Base-by-base conservation (phyloP, 1,140 invertebrate species). In the Neomicropteryx cornuta region DNA sequence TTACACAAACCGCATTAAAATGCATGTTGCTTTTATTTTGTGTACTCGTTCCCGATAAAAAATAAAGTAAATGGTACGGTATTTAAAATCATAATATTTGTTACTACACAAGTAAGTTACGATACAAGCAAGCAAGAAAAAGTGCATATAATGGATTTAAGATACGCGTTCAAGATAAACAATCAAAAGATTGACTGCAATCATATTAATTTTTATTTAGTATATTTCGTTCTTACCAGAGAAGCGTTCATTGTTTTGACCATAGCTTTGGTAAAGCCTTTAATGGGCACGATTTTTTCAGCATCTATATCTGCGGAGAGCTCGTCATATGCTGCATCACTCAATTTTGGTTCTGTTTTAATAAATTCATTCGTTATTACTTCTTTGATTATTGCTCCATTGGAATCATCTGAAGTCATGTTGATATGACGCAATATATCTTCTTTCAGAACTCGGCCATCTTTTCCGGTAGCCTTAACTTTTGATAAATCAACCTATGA, bases 171-270 rank as follows among this genome's bases (percentile, higher is more conserved):
- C n/a, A n/a, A n/a, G n/a, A n/a, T n/a, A n/a, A n/a, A n/a, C n/a
- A n/a, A 45, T 39, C 22, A 41, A 31, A 37, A 40, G 35, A 16
- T 36, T 37, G 34, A 39, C 18, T 34, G 33, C 33, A 38, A 41
- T 29, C 11, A 41, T 18, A 20, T 27, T 33, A 37, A 33, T 45
- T 32, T 22, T 42, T 38, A 18, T 44, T 39, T 33, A 6, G 19
- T 29, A 41, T 41, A 45, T 29, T 17, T 31, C 22, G 41, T 22
- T 63, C 58, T 66, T 62, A 84, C 80, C 62, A 92, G 70, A 2
- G 95, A 79, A 54, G 81, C 77, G 1, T 87, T 88, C 97, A 99
- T 99, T 1, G 89, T 83, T 62, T 93, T 96, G 31, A 90, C 78
- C 94, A 99, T 99, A 1, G 83, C 81, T 63, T 86, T 94, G 3